phyloP scores from a whole-genome alignment of 1,140 invertebrate species.

The Penaeus chinensis region DNA sequence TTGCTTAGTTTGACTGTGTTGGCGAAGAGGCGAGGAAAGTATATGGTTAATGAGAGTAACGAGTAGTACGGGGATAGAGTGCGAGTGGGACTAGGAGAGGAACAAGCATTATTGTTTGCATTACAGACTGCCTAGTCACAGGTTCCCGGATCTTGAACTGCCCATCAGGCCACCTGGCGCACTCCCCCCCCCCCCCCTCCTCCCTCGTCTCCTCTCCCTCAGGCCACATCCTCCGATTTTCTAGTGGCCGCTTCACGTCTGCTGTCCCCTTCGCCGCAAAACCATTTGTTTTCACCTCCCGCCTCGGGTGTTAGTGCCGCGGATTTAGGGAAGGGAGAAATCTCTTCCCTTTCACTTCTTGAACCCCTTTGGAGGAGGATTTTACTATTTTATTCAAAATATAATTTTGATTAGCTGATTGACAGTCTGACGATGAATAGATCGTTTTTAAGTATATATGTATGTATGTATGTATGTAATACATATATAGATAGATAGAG shows the following conservation, averaged over 20 bases:
- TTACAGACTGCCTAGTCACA: slow-evolving; percentile 23
- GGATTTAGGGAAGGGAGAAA: neutral
- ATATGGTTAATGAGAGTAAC: neutral
- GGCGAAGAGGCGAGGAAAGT: neutral
- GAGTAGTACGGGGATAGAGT: neutral
- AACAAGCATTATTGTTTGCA: neutral
- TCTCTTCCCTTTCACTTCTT: too few relatives aligned
- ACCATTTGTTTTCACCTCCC: neutral
- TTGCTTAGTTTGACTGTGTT: too few relatives aligned
- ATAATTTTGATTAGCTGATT: too few relatives aligned
- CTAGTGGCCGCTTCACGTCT: neutral
- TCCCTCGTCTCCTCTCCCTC: neutral
- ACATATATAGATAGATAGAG: too few relatives aligned
- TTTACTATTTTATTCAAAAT: too few relatives aligned
- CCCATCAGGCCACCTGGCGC: slow-evolving; percentile 20
- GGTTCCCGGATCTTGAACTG: slow-evolving; percentile 18
- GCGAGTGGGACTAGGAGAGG: neutral
- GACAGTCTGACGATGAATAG: too few relatives aligned
- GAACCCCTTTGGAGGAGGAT: too few relatives aligned
- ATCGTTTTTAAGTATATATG: too few relatives aligned
- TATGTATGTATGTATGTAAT: too few relatives aligned
- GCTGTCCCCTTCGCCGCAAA: neutral
- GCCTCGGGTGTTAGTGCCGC: neutral
- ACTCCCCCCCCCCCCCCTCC: neutral
- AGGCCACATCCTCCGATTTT: neutral